Percentiles rank a stretch among this genome's conserved stretches.
Evolutionary conservation across 2,888 invertebrate genomes (phyloP).

Genomic region (Xylophagus ater): DNA sequence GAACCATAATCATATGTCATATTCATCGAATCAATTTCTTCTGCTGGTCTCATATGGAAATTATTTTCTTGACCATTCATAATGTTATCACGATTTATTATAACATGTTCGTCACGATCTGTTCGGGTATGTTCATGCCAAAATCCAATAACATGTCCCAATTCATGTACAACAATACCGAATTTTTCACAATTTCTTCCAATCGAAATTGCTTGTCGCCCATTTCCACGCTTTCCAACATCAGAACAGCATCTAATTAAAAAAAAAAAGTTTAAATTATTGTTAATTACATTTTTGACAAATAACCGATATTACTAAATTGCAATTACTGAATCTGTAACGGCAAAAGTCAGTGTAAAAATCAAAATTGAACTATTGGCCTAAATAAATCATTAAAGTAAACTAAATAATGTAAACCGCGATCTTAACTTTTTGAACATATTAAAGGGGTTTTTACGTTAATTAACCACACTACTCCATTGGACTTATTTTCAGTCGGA

Average conservation of each 20-base stretch:
- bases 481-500: too few species aligned
- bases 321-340: too few species aligned
- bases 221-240: constrained; percentile 93
- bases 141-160: constrained; percentile 94
- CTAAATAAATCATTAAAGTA: too few species aligned
- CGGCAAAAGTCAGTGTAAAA: too few species aligned
- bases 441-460: too few species aligned
- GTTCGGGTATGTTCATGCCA: constrained; percentile 99
- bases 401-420: too few species aligned
- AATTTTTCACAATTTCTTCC: constrained; percentile 99
- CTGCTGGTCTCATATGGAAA: constrained; percentile 93
- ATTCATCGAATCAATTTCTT: constrained; percentile 95
- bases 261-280: too few species aligned
- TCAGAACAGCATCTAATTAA: constrained; percentile 99
- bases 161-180: constrained; percentile 94
- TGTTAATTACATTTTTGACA: too few species aligned
- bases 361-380: too few species aligned
- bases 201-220: constrained; percentile 89
- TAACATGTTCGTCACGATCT: constrained; percentile 91
- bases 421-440: too few species aligned
- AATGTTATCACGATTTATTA: constrained; percentile 92
- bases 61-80: constrained; percentile 99
- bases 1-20: constrained; percentile 91
- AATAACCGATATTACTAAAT: too few species aligned
- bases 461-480: too few species aligned